Percentiles rank a stretch among this genome's conserved stretches.
phyloP scores from a whole-genome alignment of 2,888 invertebrate species.

The Formica aserva region DNA sequence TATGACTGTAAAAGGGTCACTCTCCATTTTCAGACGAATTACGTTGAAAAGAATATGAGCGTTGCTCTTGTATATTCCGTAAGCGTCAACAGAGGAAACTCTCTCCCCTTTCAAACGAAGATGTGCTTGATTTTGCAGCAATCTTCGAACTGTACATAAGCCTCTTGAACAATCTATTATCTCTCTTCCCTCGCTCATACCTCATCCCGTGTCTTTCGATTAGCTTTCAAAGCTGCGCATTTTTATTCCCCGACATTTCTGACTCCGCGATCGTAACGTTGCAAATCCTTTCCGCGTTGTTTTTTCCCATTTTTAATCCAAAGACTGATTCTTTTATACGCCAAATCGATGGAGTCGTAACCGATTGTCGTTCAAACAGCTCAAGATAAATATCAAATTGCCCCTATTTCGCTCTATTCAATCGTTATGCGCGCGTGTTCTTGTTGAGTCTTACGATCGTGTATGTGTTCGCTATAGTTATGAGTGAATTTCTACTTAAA shows the following conservation, averaged over 20 bases:
- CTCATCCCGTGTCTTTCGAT: slow-evolving; percentile 44
- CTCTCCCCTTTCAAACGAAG: slow-evolving; percentile 35
- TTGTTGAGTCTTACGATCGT: slow-evolving; percentile 38
- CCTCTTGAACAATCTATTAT: slow-evolving; percentile 62
- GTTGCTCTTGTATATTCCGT: slow-evolving; percentile 16
- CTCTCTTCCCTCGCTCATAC: slow-evolving; percentile 41
- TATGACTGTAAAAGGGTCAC: background rate
- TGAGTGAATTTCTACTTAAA: slow-evolving; percentile 39
- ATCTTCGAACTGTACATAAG: slow-evolving; percentile 61
- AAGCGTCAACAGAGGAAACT: slow-evolving; percentile 49
- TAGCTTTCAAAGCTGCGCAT: slow-evolving; percentile 30
- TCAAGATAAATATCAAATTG: slow-evolving; percentile 26
- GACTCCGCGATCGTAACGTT: slow-evolving; percentile 60
- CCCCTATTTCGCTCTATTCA: background rate
- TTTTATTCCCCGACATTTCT: slow-evolving; percentile 46
- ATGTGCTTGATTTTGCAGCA: slow-evolving; percentile 35
- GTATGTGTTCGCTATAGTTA: slow-evolving; percentile 36
- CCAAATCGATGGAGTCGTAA: slow-evolving; percentile 35
- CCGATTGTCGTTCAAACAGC: slow-evolving; percentile 46
- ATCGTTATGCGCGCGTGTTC: slow-evolving; percentile 36
- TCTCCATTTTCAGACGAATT: background rate
- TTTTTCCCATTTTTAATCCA: slow-evolving; percentile 53
- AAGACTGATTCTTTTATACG: slow-evolving; percentile 80
- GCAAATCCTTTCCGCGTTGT: slow-evolving; percentile 20
- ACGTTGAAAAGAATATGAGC: slow-evolving; percentile 11